Percentiles rank a stretch among this genome's conserved stretches.
These are phyloP conservation scores for Rhinogobio ventralis DNA, from an alignment of 2,797 vertebrate species.

Conservation along the genomic window DNA sequence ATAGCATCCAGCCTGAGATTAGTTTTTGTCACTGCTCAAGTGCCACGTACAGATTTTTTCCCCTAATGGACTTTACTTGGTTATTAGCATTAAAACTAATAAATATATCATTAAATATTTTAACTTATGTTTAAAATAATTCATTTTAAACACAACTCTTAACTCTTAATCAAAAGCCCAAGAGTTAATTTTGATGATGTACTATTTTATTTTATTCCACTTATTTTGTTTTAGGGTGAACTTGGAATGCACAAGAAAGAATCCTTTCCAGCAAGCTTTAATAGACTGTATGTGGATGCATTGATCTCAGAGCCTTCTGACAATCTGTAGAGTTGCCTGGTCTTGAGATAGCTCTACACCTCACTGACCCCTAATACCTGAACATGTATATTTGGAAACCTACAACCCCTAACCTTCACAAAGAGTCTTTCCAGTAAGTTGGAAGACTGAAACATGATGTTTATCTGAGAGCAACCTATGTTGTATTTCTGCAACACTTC, in stretches of 20 bases:
- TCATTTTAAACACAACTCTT: no score
- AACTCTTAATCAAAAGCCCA: not conserved
- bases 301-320: not conserved
- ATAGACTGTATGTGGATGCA: not conserved
- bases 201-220: not conserved
- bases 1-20: not conserved
- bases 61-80: not conserved
- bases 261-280: not conserved
- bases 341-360: not conserved
- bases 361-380: not conserved
- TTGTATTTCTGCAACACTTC: not conserved
- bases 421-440: not conserved
- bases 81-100: not conserved
- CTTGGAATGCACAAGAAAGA: not conserved
- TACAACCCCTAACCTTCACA: not conserved
- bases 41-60: not conserved
- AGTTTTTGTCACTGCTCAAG: not conserved
- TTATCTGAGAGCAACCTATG: not conserved
- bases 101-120: no score
- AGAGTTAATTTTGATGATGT: not conserved
- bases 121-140: not conserved
- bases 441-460: not conserved
- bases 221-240: not conserved
- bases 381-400: slow-evolving; percentile 1
- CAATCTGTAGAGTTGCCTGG: not conserved